Percentiles rank a stretch among this genome's conserved stretches.
phyloP scores from a whole-genome alignment of 1,140 invertebrate genomes.

The Marisa cornuarietis region DNA sequence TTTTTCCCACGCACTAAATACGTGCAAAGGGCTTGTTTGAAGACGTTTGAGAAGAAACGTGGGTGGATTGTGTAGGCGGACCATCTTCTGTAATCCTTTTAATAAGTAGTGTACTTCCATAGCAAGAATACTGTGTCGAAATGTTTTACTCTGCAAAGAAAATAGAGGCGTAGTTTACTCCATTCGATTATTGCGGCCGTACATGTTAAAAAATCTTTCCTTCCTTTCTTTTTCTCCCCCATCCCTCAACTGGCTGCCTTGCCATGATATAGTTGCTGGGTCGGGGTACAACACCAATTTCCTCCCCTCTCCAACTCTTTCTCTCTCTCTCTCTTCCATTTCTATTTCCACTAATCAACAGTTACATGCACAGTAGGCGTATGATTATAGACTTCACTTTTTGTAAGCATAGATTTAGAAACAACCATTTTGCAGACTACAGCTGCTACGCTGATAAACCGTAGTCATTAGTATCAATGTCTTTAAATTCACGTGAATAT shows the following conservation, averaged over 20 bases:
- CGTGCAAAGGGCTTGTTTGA: no score
- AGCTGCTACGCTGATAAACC: background rate
- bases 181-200: no score
- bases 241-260: background rate
- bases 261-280: no score
- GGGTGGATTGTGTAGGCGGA: background rate
- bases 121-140: background rate
- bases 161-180: no score
- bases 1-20: no score
- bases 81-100: background rate
- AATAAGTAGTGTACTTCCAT: background rate
- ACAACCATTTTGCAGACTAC: background rate
- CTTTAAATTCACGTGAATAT: background rate
- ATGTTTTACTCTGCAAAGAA: background rate
- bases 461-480: background rate
- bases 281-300: background rate
- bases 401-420: background rate
- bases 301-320: background rate
- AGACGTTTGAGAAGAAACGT: no score
- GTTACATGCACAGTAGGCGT: background rate
- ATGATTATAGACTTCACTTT: background rate
- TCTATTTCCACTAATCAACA: background rate
- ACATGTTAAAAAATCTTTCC: background rate
- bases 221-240: background rate
- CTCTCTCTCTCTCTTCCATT: background rate